Evolutionary conservation across 1,140 invertebrate genomes (phyloP).

Genomic region (Euwallacea similis): DNA sequence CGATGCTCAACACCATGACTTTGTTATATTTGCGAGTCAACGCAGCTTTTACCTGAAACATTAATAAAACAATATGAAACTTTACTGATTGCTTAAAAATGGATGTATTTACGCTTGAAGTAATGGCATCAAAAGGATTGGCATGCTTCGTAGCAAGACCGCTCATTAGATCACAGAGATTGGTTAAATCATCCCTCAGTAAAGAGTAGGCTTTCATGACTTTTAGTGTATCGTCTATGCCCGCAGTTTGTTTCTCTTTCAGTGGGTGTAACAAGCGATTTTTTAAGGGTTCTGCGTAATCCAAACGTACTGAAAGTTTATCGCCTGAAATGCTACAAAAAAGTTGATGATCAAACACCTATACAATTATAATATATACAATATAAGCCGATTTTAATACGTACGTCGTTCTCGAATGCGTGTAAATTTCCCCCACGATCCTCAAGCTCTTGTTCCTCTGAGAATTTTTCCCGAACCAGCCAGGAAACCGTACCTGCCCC

Average conservation of each 20-base stretch:
- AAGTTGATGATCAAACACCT: slow-evolving; percentile 13
- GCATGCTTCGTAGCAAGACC: slow-evolving; percentile 75
- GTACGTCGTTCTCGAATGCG: slow-evolving; percentile 78
- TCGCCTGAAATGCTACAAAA: slow-evolving; percentile 71
- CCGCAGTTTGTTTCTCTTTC: slow-evolving; percentile 66
- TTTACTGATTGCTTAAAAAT: slow-evolving; percentile 18
- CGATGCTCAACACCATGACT: slow-evolving; percentile 69
- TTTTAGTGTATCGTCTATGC: slow-evolving; percentile 72
- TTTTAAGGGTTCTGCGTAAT: slow-evolving; percentile 77
- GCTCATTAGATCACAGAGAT: slow-evolving; percentile 77
- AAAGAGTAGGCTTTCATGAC: slow-evolving; percentile 84
- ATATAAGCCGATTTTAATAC: not conserved
- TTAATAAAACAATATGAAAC: slow-evolving; percentile 6
- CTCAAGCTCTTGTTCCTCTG: slow-evolving; percentile 77
- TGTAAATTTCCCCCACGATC: slow-evolving; percentile 78
- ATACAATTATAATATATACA: too few species aligned
- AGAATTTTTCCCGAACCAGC: slow-evolving; percentile 96
- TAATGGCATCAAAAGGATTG: slow-evolving; percentile 74
- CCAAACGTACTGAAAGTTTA: slow-evolving; percentile 75
- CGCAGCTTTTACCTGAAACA: slow-evolving; percentile 78
- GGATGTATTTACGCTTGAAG: slow-evolving; percentile 68
- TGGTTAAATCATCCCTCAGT: slow-evolving; percentile 88
- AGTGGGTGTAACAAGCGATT: slow-evolving; percentile 76
- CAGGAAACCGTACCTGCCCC: slow-evolving; percentile 81
- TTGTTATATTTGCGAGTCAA: slow-evolving; percentile 94